Base-by-base conservation (phyloP, 1,140 invertebrate species). In the Ladona fulva region DNA sequence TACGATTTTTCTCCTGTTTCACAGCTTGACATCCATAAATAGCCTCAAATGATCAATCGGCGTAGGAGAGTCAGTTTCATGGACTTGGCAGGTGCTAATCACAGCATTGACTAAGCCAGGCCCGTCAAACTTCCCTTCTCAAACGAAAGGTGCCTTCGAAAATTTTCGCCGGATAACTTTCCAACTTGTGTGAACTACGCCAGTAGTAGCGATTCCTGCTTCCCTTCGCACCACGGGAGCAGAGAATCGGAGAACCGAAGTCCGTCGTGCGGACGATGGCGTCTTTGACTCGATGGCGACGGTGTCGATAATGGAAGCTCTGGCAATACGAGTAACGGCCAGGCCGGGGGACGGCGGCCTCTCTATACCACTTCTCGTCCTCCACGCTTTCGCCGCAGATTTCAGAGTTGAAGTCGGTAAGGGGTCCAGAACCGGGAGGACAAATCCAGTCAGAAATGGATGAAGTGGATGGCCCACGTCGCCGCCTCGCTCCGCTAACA, bases 361-460 rank as follows among this genome's bases (percentile, higher is more conserved):
- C 52, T 66, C n/a, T 16, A 12, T 66, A 19, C 52, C 52, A 19
- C 52, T 66, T 22, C 12, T 66, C 52, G 16, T 66, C 52, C 52
- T 66, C 52, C 52, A 66, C 52, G 52, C 52, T 66, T 66, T 66
- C n/a, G 52, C 52, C 52, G 52, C 52, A 66, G n/a, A 66, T 66
- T 66, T 66, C 52, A 22, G 52, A 6, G n/a, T 16, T 66, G 16
- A 19, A 3, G 14, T 22, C 52, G 52, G 52, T 1, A 66, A 22
- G 14, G 14, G n/a, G n/a, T 66, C 52, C 52, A 12, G 16, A 66
- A 16, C 52, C 52, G 52, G 16, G 1, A 12, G 52, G n/a, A 12
- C n/a, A 19, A 66, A 66, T 16, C 52, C 52, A 1, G 52, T 16
- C n/a, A 5, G 3, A 16, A 66, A 22, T 66, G 52, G n/a, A 66